Conservation (phyloP, 2,888 invertebrate species). For the Urechis unicinctus region DNA sequence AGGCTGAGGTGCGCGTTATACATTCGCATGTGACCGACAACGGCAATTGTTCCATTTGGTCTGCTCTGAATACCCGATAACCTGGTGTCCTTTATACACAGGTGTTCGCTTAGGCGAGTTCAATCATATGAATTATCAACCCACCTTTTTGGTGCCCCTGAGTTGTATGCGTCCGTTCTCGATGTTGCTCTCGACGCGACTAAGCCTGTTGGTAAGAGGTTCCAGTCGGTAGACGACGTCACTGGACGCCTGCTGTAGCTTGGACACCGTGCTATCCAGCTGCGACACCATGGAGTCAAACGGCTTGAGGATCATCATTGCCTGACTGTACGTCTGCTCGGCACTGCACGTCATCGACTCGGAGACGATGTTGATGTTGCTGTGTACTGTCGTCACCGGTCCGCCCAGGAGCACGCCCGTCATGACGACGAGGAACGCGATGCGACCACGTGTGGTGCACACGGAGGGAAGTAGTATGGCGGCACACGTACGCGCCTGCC, state of each 20-base stretch:
- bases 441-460: constrained; percentile 21
- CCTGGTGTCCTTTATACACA: too few species aligned
- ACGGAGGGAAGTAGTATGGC: constrained; percentile 20
- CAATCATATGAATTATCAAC: constrained; percentile 2
- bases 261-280: constrained; percentile 19
- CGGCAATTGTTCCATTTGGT: too few species aligned
- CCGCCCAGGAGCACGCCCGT: constrained; percentile 23
- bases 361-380: constrained; percentile 21
- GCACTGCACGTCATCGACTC: constrained; percentile 21
- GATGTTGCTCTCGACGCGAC: constrained; percentile 14
- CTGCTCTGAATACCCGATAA: too few species aligned
- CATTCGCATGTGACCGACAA: too few species aligned
- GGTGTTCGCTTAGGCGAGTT: too few species aligned
- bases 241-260: constrained; percentile 18
- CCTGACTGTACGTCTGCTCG: constrained; percentile 24
- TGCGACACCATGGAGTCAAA: constrained; percentile 24
- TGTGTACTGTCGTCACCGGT: constrained; percentile 22
- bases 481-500: constrained; percentile 19
- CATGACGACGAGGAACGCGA: constrained; percentile 20
- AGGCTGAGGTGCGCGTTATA: too few species aligned
- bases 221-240: constrained; percentile 17
- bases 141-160: constrained; percentile 18
- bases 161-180: constrained; percentile 17
- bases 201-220: constrained; percentile 19
- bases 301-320: constrained; percentile 21